phyloP scores from a whole-genome alignment of 2,888 invertebrate species.

The Chloromyia formosa region DNA sequence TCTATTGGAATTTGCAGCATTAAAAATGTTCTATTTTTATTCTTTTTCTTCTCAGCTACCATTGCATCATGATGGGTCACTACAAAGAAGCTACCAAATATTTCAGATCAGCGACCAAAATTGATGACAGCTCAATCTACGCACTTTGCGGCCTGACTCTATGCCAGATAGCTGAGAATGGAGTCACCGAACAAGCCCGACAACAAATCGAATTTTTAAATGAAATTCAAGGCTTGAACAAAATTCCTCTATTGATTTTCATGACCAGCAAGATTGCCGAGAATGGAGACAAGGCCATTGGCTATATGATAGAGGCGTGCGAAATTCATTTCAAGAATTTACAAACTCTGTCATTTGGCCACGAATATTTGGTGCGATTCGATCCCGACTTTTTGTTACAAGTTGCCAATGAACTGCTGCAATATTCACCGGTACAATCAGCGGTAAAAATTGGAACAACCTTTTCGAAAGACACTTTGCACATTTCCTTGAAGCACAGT shows the following conservation, averaged over 20 bases:
- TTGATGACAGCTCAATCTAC: conserved; percentile 82
- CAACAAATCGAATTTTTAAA: conserved; percentile 88
- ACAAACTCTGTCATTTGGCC: conserved; percentile 74
- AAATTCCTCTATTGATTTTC: conserved; percentile 74
- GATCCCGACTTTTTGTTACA: conserved; percentile 89
- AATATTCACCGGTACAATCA: conserved; percentile 74
- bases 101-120: conserved; percentile 82
- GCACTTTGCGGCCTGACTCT: conserved; percentile 84
- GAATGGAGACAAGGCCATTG: conserved; percentile 67
- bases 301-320: conserved; percentile 71
- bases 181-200: conserved; percentile 74
- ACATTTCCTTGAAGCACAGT: conserved; percentile 68
- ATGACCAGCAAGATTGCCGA: conserved; percentile 73
- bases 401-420: conserved; percentile 78
- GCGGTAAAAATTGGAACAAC: conserved; percentile 62
- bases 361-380: conserved; percentile 76
- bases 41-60: conserved; percentile 64
- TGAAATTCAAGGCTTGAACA: conserved; percentile 77
- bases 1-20: no score
- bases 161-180: conserved; percentile 81
- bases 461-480: conserved; percentile 64
- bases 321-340: conserved; percentile 66
- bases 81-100: conserved; percentile 81
- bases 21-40: no score
- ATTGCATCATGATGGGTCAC: conserved; percentile 77